A percentile compares a stretch with the other conserved stretches of the same genome.
Conservation (phyloP, 2,113 vertebrate species). For the Cranoglanis bouderius region DNA sequence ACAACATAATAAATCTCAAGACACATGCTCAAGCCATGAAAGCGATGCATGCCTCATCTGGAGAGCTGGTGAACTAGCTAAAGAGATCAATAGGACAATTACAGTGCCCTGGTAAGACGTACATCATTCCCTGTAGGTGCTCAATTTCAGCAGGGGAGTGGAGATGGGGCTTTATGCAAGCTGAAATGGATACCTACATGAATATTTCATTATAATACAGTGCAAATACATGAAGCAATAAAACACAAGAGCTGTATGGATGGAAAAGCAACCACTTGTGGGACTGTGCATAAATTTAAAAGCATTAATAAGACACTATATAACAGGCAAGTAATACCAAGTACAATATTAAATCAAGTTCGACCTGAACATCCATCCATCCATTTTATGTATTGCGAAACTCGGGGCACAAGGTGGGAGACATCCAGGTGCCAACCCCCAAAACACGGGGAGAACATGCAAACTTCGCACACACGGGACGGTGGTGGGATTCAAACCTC, state of each 20-base stretch:
- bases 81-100: conserved; percentile 32
- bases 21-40: neutral
- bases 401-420: no score
- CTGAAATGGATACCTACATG: conserved; percentile 43
- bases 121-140: neutral
- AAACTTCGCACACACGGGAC: no score
- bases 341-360: neutral
- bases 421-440: no score
- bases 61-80: neutral
- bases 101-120: conserved; percentile 5
- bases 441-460: no score
- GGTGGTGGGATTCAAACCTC: no score
- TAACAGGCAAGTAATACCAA: neutral
- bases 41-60: neutral
- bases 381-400: neutral
- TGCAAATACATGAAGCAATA: conserved; percentile 41
- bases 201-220: conserved; percentile 52
- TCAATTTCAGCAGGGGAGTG: conserved; percentile 34
- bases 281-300: neutral
- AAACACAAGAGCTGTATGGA: neutral
- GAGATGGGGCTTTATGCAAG: conserved; percentile 13
- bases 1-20: neutral
- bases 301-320: neutral
- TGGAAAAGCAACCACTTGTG: neutral
- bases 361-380: neutral